These are phyloP conservation scores for Octodon degus DNA, from an alignment of 2,113 vertebrate genomes.

Conservation along the genomic window DNA sequence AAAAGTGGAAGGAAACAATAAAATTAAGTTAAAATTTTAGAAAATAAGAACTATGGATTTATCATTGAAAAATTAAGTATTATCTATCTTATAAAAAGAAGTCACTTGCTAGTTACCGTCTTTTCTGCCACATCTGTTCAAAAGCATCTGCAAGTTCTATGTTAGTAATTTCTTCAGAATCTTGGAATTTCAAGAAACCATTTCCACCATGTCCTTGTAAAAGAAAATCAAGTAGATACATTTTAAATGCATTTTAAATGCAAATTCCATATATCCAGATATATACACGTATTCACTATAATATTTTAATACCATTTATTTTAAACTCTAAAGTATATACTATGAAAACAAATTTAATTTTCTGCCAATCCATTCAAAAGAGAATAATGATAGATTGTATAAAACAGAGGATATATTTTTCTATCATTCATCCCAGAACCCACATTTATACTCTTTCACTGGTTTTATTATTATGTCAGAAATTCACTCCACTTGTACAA, in stretches of 20 bases:
- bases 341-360: conserved; percentile 49
- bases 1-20: background rate
- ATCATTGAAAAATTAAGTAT: conserved; percentile 16
- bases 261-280: background rate
- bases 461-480: background rate
- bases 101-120: conserved; percentile 88
- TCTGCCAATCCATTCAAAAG: background rate
- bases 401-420: conserved; percentile 27
- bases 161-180: conserved; percentile 99
- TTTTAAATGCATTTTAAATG: background rate
- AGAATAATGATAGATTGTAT: background rate
- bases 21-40: conserved; percentile 53
- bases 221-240: conserved; percentile 20
- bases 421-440: conserved; percentile 22
- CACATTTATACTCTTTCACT: conserved; percentile 23
- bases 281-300: background rate
- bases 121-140: conserved; percentile 99
- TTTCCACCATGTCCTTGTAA: conserved; percentile 96
- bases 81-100: conserved; percentile 51
- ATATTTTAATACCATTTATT: conserved; percentile 29
- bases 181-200: conserved; percentile 99
- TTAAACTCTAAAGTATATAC: background rate
- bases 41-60: conserved; percentile 25
- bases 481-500: conserved; percentile 23
- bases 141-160: conserved; percentile 98